Evolutionary conservation across 2,888 invertebrate genomes (phyloP).

Genomic region (Byasa hedistus): DNA sequence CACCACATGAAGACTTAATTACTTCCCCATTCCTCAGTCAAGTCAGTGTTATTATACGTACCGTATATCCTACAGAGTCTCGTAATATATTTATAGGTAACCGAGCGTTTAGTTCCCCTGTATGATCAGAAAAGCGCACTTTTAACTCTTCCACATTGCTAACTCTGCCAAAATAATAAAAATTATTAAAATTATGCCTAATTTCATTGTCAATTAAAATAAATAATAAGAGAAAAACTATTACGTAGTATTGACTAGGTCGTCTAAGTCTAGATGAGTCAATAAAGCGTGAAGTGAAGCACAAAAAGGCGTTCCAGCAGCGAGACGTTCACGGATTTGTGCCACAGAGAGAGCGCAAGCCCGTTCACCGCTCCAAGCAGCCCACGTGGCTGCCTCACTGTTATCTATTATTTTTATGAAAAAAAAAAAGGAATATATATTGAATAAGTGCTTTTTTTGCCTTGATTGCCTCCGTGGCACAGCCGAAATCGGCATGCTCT

Average conservation of each 20-base stretch:
- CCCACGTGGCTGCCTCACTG: conserved; percentile 69
- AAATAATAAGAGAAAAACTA: conserved; percentile 1
- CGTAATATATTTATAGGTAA: conserved; percentile 81
- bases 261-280: conserved; percentile 86
- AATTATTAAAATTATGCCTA: background rate
- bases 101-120: conserved; percentile 82
- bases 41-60: conserved; percentile 51
- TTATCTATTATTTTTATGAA: conserved; percentile 44
- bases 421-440: background rate
- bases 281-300: conserved; percentile 84
- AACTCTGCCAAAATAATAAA: conserved; percentile 38
- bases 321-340: conserved; percentile 56
- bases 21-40: too few relatives aligned
- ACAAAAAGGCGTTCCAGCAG: conserved; percentile 81
- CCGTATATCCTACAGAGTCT: conserved; percentile 78
- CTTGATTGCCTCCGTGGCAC: background rate
- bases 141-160: conserved; percentile 75
- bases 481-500: background rate
- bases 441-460: background rate
- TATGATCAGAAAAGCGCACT: conserved; percentile 84
- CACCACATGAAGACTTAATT: too few relatives aligned
- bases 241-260: conserved; percentile 57
- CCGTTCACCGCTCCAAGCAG: conserved; percentile 68
- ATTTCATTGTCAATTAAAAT: background rate
- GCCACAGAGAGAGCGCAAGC: conserved; percentile 55